Percentiles rank a stretch among this genome's conserved stretches.
These are phyloP conservation scores for Psittacula derbiana DNA, from an alignment of 2,797 vertebrate genomes.

Conservation along the genomic window DNA sequence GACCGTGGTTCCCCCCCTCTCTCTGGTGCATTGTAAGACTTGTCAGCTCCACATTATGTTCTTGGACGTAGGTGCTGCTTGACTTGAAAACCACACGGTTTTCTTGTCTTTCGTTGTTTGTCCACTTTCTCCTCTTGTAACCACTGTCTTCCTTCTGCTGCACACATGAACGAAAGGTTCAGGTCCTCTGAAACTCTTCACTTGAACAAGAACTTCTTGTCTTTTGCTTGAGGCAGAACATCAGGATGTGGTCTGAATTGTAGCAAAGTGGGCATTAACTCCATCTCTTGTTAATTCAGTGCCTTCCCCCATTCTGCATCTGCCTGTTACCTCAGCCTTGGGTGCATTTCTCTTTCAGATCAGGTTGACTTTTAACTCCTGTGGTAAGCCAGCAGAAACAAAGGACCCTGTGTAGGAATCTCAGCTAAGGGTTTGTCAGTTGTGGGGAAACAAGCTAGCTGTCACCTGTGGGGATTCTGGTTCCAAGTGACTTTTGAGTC, in stretches of 20 bases:
- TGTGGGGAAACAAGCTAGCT: not conserved
- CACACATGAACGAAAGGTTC: accelerated
- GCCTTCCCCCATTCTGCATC: not conserved
- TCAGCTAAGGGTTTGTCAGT: not conserved
- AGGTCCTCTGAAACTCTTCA: not conserved
- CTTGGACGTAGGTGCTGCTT: not conserved
- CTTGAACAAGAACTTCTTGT: not conserved
- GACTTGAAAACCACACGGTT: conserved; percentile 12
- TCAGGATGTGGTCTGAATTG: not conserved
- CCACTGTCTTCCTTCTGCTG: not conserved
- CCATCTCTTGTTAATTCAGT: accelerated
- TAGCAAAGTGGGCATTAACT: accelerated
- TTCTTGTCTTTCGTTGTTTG: not conserved
- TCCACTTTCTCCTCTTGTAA: not conserved
- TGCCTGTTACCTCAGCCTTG: not conserved
- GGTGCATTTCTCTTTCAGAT: not conserved
- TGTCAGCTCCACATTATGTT: not conserved
- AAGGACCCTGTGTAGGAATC: not conserved
- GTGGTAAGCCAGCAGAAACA: not conserved
- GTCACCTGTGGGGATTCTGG: not conserved
- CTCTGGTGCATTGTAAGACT: not conserved
- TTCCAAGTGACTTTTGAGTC: not conserved
- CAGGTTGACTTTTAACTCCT: not conserved
- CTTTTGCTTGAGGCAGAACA: not conserved
- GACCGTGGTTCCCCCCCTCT: not conserved